These are phyloP conservation scores for Pseudotriccus pelzelni DNA, from an alignment of 2,797 vertebrate genomes.

Conservation along the genomic window DNA sequence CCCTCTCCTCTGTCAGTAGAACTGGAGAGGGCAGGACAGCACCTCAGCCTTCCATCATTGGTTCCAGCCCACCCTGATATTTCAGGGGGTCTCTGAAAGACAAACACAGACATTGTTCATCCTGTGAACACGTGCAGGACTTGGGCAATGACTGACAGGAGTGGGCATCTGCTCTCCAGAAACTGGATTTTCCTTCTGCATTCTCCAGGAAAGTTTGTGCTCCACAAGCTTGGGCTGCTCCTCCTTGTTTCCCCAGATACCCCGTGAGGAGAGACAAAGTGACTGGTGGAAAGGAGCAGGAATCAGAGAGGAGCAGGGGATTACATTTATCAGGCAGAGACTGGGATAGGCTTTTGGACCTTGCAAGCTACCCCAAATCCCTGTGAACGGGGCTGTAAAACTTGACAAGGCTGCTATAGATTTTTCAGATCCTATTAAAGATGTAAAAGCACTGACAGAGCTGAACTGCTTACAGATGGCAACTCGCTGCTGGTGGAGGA, in stretches of 20 bases:
- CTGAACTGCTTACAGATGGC: constrained; percentile 2
- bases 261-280: background rate
- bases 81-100: background rate
- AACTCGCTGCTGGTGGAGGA: background rate
- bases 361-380: constrained; percentile 33
- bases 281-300: constrained; percentile 10
- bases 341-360: constrained; percentile 33
- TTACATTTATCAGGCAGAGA: constrained; percentile 41
- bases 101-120: background rate
- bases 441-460: constrained; percentile 25
- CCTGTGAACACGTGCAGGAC: background rate
- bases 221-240: background rate
- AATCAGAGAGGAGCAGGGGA: constrained; percentile 23
- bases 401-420: constrained; percentile 33
- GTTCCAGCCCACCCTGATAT: background rate
- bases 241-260: background rate
- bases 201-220: background rate
- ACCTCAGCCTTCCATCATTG: background rate
- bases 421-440: constrained; percentile 44
- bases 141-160: background rate
- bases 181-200: background rate
- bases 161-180: background rate
- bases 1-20: background rate
- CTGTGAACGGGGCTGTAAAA: background rate
- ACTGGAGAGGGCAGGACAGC: background rate